Evolutionary conservation across 2,113 vertebrate species (phyloP).

Genomic region (Helogale parvula): DNA sequence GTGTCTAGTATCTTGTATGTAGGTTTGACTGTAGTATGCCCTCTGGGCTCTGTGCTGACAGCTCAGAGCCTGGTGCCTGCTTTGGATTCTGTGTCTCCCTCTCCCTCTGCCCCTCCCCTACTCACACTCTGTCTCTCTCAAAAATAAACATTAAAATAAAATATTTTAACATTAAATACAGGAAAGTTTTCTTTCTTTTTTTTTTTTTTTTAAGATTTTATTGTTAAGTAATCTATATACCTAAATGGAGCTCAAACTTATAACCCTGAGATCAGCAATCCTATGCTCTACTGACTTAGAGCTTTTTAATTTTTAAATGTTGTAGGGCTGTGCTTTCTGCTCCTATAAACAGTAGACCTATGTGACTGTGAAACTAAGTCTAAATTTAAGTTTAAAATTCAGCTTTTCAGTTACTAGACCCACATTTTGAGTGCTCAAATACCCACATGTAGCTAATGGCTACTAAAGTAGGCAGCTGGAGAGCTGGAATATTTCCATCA

Average conservation of each 20-base stretch:
- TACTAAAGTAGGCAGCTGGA: background rate
- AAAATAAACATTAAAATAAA: too few relatives aligned
- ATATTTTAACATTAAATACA: too few relatives aligned
- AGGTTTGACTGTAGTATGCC: background rate
- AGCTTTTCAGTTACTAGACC: background rate
- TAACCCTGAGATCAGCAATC: background rate
- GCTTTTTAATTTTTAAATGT: background rate
- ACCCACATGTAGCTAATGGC: background rate
- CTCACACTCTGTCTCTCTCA: too few relatives aligned
- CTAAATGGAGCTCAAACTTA: background rate
- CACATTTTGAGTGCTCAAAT: background rate
- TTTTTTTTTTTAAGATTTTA: background rate
- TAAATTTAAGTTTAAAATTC: constrained; percentile 14
- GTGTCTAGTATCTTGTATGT: background rate
- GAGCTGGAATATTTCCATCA: background rate
- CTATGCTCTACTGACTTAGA: background rate
- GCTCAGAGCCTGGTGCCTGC: too few relatives aligned
- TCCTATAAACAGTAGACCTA: background rate
- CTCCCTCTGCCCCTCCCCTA: too few relatives aligned
- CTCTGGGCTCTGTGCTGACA: background rate
- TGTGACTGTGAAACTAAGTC: background rate
- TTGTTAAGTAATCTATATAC: background rate
- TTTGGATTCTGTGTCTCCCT: too few relatives aligned
- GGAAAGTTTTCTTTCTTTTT: background rate
- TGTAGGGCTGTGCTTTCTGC: background rate